These are phyloP conservation scores for Oscheius sp. DNA, from an alignment of 2,888 invertebrate species.

Conservation along the genomic window DNA sequence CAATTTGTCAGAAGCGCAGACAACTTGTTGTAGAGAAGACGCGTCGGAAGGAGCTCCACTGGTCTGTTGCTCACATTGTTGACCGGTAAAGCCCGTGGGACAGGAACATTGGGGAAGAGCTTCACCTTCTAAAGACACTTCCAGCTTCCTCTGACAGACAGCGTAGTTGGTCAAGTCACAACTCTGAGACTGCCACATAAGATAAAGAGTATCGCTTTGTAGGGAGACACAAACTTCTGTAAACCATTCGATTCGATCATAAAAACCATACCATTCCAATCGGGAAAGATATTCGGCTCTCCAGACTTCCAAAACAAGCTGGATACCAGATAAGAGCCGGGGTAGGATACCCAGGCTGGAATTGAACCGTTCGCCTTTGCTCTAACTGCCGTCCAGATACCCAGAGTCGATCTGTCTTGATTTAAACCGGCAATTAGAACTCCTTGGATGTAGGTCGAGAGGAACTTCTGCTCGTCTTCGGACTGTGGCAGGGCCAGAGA, in stretches of 20 bases:
- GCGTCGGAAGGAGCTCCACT: constrained; percentile 5
- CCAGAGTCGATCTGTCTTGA: constrained; percentile 36
- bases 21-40: constrained; percentile 18
- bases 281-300: constrained; percentile 55
- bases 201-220: constrained; percentile 43
- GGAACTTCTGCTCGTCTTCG: constrained; percentile 45
- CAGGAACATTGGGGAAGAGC: constrained; percentile 57
- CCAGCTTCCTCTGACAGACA: constrained; percentile 45
- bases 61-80: constrained; percentile 49
- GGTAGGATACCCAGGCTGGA: constrained; percentile 54
- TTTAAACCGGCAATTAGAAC: constrained; percentile 12
- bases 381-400: constrained; percentile 53
- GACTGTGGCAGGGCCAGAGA: constrained; percentile 32
- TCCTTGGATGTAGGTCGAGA: constrained; percentile 45
- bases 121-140: constrained; percentile 14
- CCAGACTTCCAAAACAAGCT: constrained; percentile 51
- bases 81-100: constrained; percentile 47
- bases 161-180: constrained; percentile 49
- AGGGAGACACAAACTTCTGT: constrained; percentile 55
- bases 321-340: constrained; percentile 46
- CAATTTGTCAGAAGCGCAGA: constrained; percentile 38
- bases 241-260: background rate
- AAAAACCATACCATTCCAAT: constrained; percentile 45
- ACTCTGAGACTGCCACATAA: constrained; percentile 48
- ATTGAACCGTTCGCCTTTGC: constrained; percentile 48